Evolutionary conservation across 2,888 invertebrate species (phyloP), one percentile per base, ranked within the genome.

Genomic region (Nomada flava): DNA sequence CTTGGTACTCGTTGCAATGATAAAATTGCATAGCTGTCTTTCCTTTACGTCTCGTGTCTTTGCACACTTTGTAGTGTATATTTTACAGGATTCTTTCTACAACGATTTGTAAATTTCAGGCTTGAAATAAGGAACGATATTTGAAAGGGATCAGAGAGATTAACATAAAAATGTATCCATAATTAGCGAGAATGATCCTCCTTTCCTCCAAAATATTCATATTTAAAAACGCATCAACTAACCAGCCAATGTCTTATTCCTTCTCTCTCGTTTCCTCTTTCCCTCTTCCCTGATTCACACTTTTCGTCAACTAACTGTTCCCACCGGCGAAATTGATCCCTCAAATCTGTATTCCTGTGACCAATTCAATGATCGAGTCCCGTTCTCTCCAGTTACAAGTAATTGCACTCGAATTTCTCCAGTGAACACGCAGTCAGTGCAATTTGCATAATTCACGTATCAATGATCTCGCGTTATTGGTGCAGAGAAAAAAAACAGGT

Each of bases 361-460:
- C 9, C 72, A 13, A 72, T 63, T 53, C 72, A 50, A 52, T 52
- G 60, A 47, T 70, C 71, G 59, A 59, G 47, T 18, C 50, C 18
- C 23, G 23, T n/a, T 60, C 23, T 36, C 23, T 13, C 59, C 69
- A 15, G 55, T 60, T 52, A 57, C 47, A 60, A 44, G 47, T 64
- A 57, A 50, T 50, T 60, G 79, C 18, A 29, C 47, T 62, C 29
- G 42, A 74, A 74, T 74, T 74, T 36, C 47, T 20, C 47, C n/a
- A 29, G n/a, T 26, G 50, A 68, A 36, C 62, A n/a, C 13, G 47
- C 47, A 59, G 57, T 67, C 68, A 55, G 18, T 11, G 36, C n/a
- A 42, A 68, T 68, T 74, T 68, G 69, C 71, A 68, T 73, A 73
- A 80, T 72, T 80, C 47, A 50, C 60, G 67, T 47, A 80, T 65